Evolutionary conservation across 2,113 vertebrate genomes (phyloP).

Genomic region (Prionailurus viverrinus): DNA sequence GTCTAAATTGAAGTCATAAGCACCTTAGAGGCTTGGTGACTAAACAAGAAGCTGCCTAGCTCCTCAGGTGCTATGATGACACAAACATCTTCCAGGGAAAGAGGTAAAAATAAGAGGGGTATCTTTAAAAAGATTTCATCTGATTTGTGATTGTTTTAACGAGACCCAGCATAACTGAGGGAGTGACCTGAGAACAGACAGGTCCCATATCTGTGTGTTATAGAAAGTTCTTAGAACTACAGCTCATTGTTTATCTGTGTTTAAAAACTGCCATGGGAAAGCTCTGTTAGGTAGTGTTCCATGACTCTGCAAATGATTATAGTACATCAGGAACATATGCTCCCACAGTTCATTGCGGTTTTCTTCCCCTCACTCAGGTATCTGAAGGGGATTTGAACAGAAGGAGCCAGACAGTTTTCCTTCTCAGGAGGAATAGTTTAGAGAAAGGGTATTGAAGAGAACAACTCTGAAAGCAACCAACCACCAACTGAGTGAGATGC

Average conservation of each 20-base stretch:
- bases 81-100: neutral
- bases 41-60: conserved; percentile 12
- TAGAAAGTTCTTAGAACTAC: conserved; percentile 51
- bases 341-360: conserved; percentile 41
- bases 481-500: conserved; percentile 45
- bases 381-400: conserved; percentile 76
- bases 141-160: conserved; percentile 50
- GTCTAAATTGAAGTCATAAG: neutral
- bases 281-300: conserved; percentile 47
- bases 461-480: conserved; percentile 65
- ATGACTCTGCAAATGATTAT: conserved; percentile 51
- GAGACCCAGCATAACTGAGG: conserved; percentile 28
- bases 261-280: conserved; percentile 55
- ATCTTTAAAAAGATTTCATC: conserved; percentile 39
- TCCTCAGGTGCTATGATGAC: neutral
- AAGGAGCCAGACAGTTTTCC: conserved; percentile 76
- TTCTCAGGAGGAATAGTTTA: conserved; percentile 75
- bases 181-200: neutral
- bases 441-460: conserved; percentile 70
- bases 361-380: conserved; percentile 64
- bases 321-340: conserved; percentile 34
- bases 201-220: neutral
- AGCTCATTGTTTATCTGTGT: neutral
- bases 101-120: neutral
- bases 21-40: neutral